Base-by-base conservation (phyloP, 2,113 vertebrate genomes). In the Typhlomys cinereus region DNA sequence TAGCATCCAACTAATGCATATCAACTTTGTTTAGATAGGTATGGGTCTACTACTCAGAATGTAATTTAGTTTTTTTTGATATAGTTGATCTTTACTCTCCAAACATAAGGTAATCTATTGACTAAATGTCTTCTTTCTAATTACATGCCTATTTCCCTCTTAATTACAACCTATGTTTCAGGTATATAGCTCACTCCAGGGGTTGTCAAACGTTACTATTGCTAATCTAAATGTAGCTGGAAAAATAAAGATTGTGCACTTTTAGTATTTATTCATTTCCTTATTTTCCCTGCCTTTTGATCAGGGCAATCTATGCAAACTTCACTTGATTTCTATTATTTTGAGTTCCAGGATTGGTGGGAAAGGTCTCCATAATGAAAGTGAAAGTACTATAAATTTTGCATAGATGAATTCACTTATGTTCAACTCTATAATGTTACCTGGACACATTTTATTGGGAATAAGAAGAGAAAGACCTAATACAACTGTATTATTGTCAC, bases 201-300 rank as follows among this genome's bases (percentile, higher is more conserved):
- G 1, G 0, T 57, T 36, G n/a, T 89, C 15, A 82, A 91, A 93
- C 4, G 74, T 44, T 67, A 67, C 5, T 70, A 20, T 6, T 88
- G 36, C 8, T 86, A 89, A 59, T 73, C 75, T 85, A 44, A 73
- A 85, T 88, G 71, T 48, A 7, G 48, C 78, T 92, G 2, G 14
- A 86, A 86, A 20, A 64, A 50, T 7, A 34, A 61, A 78, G 64
- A 10, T 74, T 85, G 7, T 81, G 13, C 11, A 6, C 48, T 82
- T 80, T 81, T 15, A 29, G 54, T 69, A 25, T n/a, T 79, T 66
- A 17, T 71, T 73, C 57, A 90, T 62, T 90, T 80, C 31, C 36
- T 80, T 75, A 82, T 88, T 84, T 88, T 74, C 21, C 17, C 78
- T 23, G 27, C 71, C 41, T 20, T 84, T 93, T 91, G 48, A 73